These are phyloP conservation scores for Osedax frankpressi DNA, from an alignment of 2,888 invertebrate genomes.

Conservation along the genomic window DNA sequence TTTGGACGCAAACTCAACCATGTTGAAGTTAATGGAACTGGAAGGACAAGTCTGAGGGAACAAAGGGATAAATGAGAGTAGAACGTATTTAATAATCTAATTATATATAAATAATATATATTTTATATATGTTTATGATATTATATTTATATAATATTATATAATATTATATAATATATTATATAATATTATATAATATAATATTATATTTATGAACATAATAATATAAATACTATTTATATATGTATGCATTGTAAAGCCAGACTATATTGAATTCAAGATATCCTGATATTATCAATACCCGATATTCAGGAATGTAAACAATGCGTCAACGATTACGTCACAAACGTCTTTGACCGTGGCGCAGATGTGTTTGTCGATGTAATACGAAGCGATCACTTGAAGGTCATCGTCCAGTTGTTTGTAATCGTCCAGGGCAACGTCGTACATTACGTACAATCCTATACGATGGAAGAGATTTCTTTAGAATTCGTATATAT, in stretches of 20 bases:
- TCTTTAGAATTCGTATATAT: no score
- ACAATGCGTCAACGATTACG: no score
- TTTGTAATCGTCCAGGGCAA: conserved; percentile 36
- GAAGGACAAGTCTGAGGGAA: background rate
- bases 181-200: background rate
- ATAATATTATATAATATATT: background rate
- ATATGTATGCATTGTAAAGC: background rate
- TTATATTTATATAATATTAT: background rate
- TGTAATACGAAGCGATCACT: conserved; percentile 39
- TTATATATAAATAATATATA: background rate
- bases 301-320: no score
- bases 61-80: no score
- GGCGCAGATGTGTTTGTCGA: conserved; percentile 36
- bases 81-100: no score
- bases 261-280: background rate
- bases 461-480: background rate
- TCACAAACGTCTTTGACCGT: background rate
- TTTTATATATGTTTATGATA: background rate
- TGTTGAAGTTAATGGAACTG: background rate
- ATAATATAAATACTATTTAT: background rate
- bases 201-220: background rate
- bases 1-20: background rate
- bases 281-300: background rate
- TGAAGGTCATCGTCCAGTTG: conserved; percentile 39
- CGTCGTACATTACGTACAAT: conserved; percentile 38